phyloP scores from a whole-genome alignment of 2,113 vertebrate species.

The Helogale parvula region DNA sequence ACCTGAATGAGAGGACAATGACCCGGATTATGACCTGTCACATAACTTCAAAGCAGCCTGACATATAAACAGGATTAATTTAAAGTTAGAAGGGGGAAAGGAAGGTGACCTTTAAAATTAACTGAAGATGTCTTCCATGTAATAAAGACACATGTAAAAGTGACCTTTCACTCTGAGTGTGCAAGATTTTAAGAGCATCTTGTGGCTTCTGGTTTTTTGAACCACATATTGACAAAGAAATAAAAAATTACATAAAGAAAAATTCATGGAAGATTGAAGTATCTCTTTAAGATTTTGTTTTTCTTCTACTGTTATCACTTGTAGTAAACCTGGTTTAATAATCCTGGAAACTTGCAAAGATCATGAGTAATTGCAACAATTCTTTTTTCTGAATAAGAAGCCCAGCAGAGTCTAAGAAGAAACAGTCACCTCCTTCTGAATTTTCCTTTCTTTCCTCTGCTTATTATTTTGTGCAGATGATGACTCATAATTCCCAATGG shows the following conservation, averaged over 20 bases:
- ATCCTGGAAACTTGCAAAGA: background rate
- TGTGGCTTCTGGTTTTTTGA: background rate
- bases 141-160: constrained; percentile 8
- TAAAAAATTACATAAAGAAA: background rate
- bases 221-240: background rate
- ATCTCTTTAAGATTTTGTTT: background rate
- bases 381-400: background rate
- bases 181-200: background rate
- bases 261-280: background rate
- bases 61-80: background rate
- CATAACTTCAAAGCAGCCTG: background rate
- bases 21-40: constrained; percentile 42
- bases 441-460: background rate
- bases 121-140: constrained; percentile 19
- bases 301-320: background rate
- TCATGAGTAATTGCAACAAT: background rate
- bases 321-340: background rate
- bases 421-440: background rate
- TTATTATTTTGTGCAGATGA: background rate
- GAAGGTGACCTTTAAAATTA: constrained; percentile 49
- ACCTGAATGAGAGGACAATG: constrained; percentile 21
- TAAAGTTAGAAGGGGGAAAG: background rate
- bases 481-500: constrained; percentile 29
- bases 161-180: background rate
- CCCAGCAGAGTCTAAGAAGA: background rate